Base-by-base conservation (phyloP, 2,113 vertebrate species). In the Pituophis catenifer region DNA sequence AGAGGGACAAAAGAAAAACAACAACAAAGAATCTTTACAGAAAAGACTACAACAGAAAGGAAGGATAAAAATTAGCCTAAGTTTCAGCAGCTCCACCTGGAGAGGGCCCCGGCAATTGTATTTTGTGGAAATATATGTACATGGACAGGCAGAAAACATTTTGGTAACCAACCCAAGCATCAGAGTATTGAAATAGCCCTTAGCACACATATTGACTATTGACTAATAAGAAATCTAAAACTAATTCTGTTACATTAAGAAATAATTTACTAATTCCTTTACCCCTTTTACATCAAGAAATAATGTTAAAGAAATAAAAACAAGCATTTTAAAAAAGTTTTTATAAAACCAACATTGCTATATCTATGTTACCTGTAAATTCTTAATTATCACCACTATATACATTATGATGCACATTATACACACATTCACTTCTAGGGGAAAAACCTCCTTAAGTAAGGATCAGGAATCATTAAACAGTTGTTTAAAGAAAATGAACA, bases 1-100 rank as follows among this genome's bases (percentile, higher is more conserved):
- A 81, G 33, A 44, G 8, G 2, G 75, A 38, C 21, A 81, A 81
- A 44, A 62, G 12, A 50, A 19, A 50, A n/a, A 38, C 1, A 33
- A 38, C 19, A 21, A 53, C 33, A 6, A 21, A 91, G 33, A 90
- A 55, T 65, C 1, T 90, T 52, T 5, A 90, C 15, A 90, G 62
- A 53, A 81, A 29, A 88, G 12, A 53, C 50, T n/a, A 10, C 8
- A 12, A 54, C 29, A 75, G n/a, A 0, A 33, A 33, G 0, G 0
- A 9, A 44, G 4, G 11, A 65, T 52, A 33, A 13, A 52, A 55
- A 19, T 3, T 0, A 0, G 44, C n/a, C 62, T 93, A 91, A 55
- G 90, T 93, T 88, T 88, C 57, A 26, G 44, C 94, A 94, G 96
- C 96, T 96, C 96, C 96, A 94, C 88, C 96, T 97, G 95, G 91